These are phyloP conservation scores for Zelleria hepariella DNA, from an alignment of 2,888 invertebrate species.

Conservation along the genomic window DNA sequence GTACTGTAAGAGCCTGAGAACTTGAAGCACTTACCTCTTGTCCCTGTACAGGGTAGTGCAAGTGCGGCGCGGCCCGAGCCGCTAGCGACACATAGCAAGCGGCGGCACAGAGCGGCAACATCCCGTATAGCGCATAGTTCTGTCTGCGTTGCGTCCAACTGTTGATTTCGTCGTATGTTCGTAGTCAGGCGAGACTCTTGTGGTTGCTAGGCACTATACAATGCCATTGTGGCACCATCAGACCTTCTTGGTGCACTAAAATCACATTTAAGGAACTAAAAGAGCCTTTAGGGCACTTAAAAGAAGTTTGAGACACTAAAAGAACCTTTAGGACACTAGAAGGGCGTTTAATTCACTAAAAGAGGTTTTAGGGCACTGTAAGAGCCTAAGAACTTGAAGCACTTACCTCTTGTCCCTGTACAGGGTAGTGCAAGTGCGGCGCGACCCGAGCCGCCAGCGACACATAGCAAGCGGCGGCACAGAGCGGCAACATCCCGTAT, in stretches of 20 bases:
- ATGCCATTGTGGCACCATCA: background rate
- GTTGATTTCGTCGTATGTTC: too few relatives aligned
- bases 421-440: slow-evolving; percentile 84
- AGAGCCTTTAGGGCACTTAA: background rate
- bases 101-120: slow-evolving; percentile 82
- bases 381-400: background rate
- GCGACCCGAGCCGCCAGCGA: slow-evolving; percentile 78
- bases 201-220: too few relatives aligned
- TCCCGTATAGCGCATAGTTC: slow-evolving; percentile 70
- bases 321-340: too few relatives aligned
- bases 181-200: background rate
- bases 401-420: slow-evolving; percentile 82
- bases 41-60: slow-evolving; percentile 82
- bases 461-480: slow-evolving; percentile 85
- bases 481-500: slow-evolving; percentile 82
- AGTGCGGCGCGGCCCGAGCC: slow-evolving; percentile 75
- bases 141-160: background rate
- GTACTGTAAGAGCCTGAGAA: background rate
- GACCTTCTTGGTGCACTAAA: background rate
- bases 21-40: slow-evolving; percentile 77
- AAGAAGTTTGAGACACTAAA: too few relatives aligned
- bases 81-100: slow-evolving; percentile 85
- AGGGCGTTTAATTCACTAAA: too few relatives aligned
- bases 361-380: background rate
- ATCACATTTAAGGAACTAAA: background rate